Conservation (phyloP, 2,113 vertebrate genomes). For the Alethe castanea region DNA sequence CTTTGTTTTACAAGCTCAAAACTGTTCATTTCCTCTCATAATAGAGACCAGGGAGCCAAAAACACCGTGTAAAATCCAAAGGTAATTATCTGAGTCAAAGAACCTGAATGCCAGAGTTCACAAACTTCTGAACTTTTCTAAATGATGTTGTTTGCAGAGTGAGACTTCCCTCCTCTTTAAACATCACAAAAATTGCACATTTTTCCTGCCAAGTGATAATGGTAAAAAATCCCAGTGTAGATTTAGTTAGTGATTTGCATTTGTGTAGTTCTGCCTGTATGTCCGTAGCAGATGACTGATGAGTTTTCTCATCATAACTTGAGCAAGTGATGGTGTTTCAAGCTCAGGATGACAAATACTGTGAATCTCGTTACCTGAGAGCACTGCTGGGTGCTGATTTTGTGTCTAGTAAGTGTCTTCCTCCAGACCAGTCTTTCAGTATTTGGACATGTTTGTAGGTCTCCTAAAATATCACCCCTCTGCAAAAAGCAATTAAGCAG, state of each 20-base stretch:
- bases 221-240: not conserved
- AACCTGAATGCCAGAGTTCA: slow-evolving; percentile 44
- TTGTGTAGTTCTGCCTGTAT: fast-evolving
- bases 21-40: slow-evolving; percentile 57
- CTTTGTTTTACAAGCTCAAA: slow-evolving; percentile 67
- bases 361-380: not conserved
- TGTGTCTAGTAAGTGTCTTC: not conserved
- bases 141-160: not conserved
- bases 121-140: slow-evolving; percentile 42
- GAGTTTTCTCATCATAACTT: not conserved
- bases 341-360: not conserved
- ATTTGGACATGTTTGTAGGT: not conserved
- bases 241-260: not conserved
- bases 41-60: slow-evolving; percentile 56
- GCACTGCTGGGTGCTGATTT: not conserved
- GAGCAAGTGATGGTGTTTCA: not conserved
- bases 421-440: not conserved
- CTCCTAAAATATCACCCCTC: not conserved
- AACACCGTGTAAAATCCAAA: slow-evolving; percentile 50
- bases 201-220: not conserved
- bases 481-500: not conserved
- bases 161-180: slow-evolving; percentile 1
- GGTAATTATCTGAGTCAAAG: slow-evolving; percentile 63
- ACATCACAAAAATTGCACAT: not conserved
- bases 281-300: not conserved